phyloP scores from a whole-genome alignment of 2,888 invertebrate species.

The Disparrhopalites patrizii region DNA sequence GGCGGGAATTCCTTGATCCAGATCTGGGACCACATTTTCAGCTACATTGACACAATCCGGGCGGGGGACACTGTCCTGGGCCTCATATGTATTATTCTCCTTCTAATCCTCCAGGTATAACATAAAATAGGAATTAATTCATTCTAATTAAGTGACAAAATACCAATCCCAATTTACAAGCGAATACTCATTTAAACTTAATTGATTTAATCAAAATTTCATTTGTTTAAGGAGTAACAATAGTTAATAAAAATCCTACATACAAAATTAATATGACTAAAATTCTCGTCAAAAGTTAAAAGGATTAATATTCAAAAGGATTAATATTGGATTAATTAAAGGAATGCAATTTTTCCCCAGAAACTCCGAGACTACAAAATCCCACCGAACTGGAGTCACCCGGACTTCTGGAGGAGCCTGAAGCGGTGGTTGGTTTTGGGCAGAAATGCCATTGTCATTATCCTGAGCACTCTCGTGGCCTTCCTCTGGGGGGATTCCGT shows the following conservation, averaged over 20 bases:
- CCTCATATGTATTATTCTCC: constrained; percentile 64
- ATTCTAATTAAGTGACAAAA: not conserved
- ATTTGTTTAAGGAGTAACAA: too few species aligned
- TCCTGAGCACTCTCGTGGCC: constrained; percentile 62
- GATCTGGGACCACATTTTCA: constrained; percentile 37
- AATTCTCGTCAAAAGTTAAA: too few species aligned
- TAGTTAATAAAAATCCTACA: too few species aligned
- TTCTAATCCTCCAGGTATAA: constrained; percentile 57
- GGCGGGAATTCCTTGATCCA: constrained; percentile 38
- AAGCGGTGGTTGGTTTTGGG: constrained; percentile 72
- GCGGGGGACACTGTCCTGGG: constrained; percentile 38
- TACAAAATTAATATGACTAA: too few species aligned
- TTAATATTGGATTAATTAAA: too few species aligned
- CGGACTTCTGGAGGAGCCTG: constrained; percentile 54
- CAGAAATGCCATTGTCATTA: constrained; percentile 76
- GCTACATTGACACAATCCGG: constrained; percentile 30
- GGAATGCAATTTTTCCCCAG: not conserved
- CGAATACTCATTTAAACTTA: too few species aligned
- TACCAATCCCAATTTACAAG: too few species aligned
- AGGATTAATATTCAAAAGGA: too few species aligned
- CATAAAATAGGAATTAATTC: not conserved
- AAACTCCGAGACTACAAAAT: constrained; percentile 15
- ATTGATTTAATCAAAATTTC: too few species aligned
- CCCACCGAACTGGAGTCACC: constrained; percentile 47
- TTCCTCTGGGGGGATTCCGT: constrained; percentile 56